Evolutionary conservation across 1,140 invertebrate species (phyloP).

Genomic region (Anastrepha obliqua): DNA sequence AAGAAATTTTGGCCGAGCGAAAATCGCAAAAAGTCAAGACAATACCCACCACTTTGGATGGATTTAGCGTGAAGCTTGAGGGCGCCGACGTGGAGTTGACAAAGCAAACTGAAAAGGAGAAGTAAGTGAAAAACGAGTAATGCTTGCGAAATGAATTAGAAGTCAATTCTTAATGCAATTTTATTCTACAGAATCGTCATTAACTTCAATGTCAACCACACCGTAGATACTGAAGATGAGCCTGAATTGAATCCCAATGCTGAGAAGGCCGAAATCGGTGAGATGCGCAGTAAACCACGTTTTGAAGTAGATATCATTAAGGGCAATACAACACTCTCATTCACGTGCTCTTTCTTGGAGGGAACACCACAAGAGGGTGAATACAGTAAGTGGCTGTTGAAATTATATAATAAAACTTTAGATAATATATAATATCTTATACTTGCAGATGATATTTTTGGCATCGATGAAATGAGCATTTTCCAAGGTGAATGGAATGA

Average conservation of each 20-base stretch:
- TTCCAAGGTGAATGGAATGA: conserved; percentile 90
- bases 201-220: conserved; percentile 92
- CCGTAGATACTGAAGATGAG: conserved; percentile 86
- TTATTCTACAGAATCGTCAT: conserved; percentile 80
- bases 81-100: conserved; percentile 86
- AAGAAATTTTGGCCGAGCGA: conserved; percentile 91
- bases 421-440: background rate
- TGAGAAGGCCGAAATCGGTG: conserved; percentile 83
- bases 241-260: conserved; percentile 79
- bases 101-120: conserved; percentile 84
- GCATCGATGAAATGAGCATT: conserved; percentile 90
- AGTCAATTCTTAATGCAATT: conserved; percentile 56
- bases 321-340: conserved; percentile 84
- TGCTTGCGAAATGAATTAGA: background rate
- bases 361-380: conserved; percentile 81
- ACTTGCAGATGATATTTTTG: conserved; percentile 83
- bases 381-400: conserved; percentile 75
- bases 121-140: conserved; percentile 73
- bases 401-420: conserved; percentile 72
- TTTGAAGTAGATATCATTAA: conserved; percentile 89
- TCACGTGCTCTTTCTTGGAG: conserved; percentile 87
- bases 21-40: conserved; percentile 85
- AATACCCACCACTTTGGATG: conserved; percentile 85
- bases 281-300: conserved; percentile 90
- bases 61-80: conserved; percentile 84